Base-by-base conservation (phyloP, 2,797 vertebrate genomes). In the Adelosebastes latens region DNA sequence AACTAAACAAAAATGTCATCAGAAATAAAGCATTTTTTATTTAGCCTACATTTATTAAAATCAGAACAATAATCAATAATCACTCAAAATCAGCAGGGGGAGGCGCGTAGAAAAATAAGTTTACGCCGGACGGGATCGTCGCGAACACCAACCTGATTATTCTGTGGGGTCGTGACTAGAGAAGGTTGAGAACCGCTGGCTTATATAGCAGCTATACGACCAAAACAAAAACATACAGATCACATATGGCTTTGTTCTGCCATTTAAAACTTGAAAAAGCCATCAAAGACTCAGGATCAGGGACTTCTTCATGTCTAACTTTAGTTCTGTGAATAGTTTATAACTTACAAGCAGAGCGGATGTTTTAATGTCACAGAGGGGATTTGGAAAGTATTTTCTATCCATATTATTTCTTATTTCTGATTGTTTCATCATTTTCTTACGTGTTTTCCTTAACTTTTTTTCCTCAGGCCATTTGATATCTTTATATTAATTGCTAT, bases 401-500 rank as follows among this genome's bases (percentile, higher is more conserved):
- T 60, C 10, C 5, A 32, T 39, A 42, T 56, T 9, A 25, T 49
- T 68, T 42, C 3, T 12, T 52, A 14, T 63, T 56, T 53, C 49
- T 53, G 16, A 46, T 46, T 46, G 8, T 63, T 59, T 7, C 39
- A 22, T 61, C 1, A 8, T 59, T 62, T 9, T 63, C 58, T 32
- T 42, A 2, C 3, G 2, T 56, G 31, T 81, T 91, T 83, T 92
- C 97, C 97, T 97, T 97, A 97, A 98, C 95, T 64, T 80, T 55
- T 25, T 78, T 39, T 87, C 87, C 92, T 84, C 97, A 99, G 98
- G 98, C 98, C 98, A 96, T 99, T 99, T 97, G 98, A 99, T 98
- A 97, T 99, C 96, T 99, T 99, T 99, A 99, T 99, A 98, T 96
- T 99, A 96, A 95, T 99, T 95, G 97, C 98, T 96, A 99, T 99